Evolutionary conservation across 2,888 invertebrate genomes (phyloP), one percentile per base, ranked within the genome.

Genomic region (Nomada ruficornis): DNA sequence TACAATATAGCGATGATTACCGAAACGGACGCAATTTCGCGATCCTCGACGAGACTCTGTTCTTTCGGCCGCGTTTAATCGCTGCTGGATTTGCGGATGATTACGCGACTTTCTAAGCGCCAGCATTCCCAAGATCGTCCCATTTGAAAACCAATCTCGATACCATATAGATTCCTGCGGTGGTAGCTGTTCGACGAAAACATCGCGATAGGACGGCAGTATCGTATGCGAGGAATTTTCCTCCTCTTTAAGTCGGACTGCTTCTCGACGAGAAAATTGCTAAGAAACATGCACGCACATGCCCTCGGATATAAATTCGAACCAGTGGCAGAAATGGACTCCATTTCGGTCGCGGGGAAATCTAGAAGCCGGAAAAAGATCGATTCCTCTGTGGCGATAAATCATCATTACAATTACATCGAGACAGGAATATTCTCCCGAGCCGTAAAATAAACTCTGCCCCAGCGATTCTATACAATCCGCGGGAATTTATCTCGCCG

Each of bases 1-100:
- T 83, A 86, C 89, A 89, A 89, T 90, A 84, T 71, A 72, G 47
- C 82, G 84, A 84, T 86, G 82, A 90, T 90, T 87, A 84, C 83
- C 75, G 67, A 85, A 89, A 85, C 78, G 65, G 26, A 18, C 44
- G 71, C 72, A 83, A 77, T 81, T 83, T 69, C 62, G 23, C 55
- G 47, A 57, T 42, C 47, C 67, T 26, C 54, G 10, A 13, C 65
- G 52, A 54, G 63, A 23, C 23, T 2, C 23, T 20, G 29, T 47
- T 36, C 23, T 50, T 26, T 23, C 7, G 13, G 2, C 44, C 15
- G 2, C 54, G 62, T 15, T 74, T 62, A 73, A 77, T 59, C 42
- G 59, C 9, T 36, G 23, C 7, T 3, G 44, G n/a, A 62, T 44
- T 29, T 29, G 57, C 57, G 73, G 57, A 73, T 65, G 47, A 65